A percentile compares a stretch with the other conserved stretches of the same genome.
These are phyloP conservation scores for Neodiprion fabricii DNA, from an alignment of 1,140 invertebrate genomes.

Conservation along the genomic window DNA sequence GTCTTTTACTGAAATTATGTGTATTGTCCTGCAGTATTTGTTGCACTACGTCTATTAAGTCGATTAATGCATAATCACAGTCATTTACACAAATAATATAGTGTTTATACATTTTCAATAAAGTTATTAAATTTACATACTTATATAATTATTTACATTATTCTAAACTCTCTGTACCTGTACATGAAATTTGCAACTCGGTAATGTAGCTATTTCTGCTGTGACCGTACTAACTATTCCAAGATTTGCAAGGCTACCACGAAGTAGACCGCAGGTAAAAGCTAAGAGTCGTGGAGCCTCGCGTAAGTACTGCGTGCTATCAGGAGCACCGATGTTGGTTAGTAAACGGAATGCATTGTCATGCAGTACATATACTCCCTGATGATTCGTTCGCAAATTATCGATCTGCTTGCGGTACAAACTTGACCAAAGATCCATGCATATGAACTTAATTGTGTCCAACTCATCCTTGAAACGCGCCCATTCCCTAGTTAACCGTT, in stretches of 20 bases:
- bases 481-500: slow-evolving; percentile 91
- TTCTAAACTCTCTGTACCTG: slow-evolving; percentile 74
- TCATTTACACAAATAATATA: background rate
- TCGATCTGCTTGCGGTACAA: slow-evolving; percentile 99
- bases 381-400: slow-evolving; percentile 98
- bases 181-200: slow-evolving; percentile 95
- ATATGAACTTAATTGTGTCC: slow-evolving; percentile 98
- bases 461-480: slow-evolving; percentile 96
- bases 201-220: slow-evolving; percentile 91
- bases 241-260: slow-evolving; percentile 93
- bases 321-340: slow-evolving; percentile 77
- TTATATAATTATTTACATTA: background rate
- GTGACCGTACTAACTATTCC: slow-evolving; percentile 94
- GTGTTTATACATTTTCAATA: background rate
- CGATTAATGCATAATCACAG: too few relatives aligned
- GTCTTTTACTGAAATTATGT: too few relatives aligned
- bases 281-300: slow-evolving; percentile 88
- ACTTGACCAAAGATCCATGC: slow-evolving; percentile 97
- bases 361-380: slow-evolving; percentile 97
- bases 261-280: slow-evolving; percentile 94
- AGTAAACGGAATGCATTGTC: slow-evolving; percentile 95
- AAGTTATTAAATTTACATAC: too few relatives aligned
- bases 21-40: too few relatives aligned
- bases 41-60: too few relatives aligned
- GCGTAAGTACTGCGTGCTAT: slow-evolving; percentile 90